Evolutionary conservation across 2,888 invertebrate genomes (phyloP), one percentile per base, ranked within the genome.

Genomic region (Ectemnius cavifrons): DNA sequence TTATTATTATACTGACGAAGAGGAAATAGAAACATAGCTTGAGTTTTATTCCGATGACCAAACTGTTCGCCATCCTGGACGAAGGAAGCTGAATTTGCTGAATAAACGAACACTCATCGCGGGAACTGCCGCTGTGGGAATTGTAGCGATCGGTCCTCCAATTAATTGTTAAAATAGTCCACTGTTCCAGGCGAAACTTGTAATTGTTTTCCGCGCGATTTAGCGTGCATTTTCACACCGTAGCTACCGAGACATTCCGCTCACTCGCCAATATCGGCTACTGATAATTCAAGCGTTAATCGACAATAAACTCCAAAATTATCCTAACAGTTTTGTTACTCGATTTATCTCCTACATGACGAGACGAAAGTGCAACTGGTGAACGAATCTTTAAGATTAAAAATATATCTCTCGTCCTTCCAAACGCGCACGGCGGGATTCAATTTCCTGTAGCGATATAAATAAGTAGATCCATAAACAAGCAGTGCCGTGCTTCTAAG

Each of bases 381-480:
- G 6, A 16, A 11, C 13, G 23, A 4, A 58, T 49, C 57, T 23
- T 20, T 13, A 20, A 49, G 28, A 52, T 16, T 28, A 28, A 74
- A 52, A 67, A 67, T 58, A 52, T 63, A 49, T 20, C 18, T 56
- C 3, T 23, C 27, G 62, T 59, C 45, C 16, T 46, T 46, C 58
- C 14, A 37, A 60, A 59, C 20, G 47, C 59, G 46, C 27, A 66
- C 58, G 66, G 45, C 8, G 62, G 64, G 49, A 68, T 73, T 73
- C 64, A 62, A 73, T 65, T 65, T 64, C 49, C 67, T n/a, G 37
- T 2, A 23, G 27, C 14, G 20, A 4, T 49, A 18, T 46, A 20
- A 52, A 13, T n/a, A 61, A 73, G 45, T 61, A 28, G 61, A 47
- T 11, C 20, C n/a, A 20, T 37, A 37, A 67, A 46, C 18, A 20